phyloP scores from a whole-genome alignment of 2,888 invertebrate genomes.

The Leptothorax acervorum region DNA sequence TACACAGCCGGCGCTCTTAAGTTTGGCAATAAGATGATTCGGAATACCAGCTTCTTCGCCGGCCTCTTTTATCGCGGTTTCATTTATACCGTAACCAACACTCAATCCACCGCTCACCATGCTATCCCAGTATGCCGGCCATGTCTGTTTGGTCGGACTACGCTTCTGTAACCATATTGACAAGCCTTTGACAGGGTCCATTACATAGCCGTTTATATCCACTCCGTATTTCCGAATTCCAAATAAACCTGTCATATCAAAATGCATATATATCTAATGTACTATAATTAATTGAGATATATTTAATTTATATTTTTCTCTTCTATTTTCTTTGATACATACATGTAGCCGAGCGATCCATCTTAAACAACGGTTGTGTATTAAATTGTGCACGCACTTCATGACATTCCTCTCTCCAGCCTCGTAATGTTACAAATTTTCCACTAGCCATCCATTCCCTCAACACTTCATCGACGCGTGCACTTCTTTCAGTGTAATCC shows the following conservation, averaged over 20 bases:
- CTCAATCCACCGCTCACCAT: constrained; percentile 98
- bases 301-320: not conserved
- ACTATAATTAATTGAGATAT: not conserved
- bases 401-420: constrained; percentile 98
- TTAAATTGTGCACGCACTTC: constrained; percentile 93
- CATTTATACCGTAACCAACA: constrained; percentile 94
- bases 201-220: constrained; percentile 97
- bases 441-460: constrained; percentile 91
- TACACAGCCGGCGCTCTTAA: constrained; percentile 93
- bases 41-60: constrained; percentile 97
- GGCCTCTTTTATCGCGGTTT: constrained; percentile 97
- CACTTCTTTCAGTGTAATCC: constrained; percentile 93
- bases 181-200: constrained; percentile 93
- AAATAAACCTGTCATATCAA: constrained; percentile 89
- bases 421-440: constrained; percentile 93
- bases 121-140: constrained; percentile 98
- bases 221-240: constrained; percentile 98
- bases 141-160: constrained; percentile 96
- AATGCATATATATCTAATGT: not conserved
- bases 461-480: constrained; percentile 92
- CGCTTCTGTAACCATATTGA: constrained; percentile 97
- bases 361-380: constrained; percentile 89
- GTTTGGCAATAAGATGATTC: constrained; percentile 90
- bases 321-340: constrained; percentile 73
- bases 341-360: constrained; percentile 97